phyloP scores from a whole-genome alignment of 1,140 invertebrate genomes.

The Sitophilus oryzae region DNA sequence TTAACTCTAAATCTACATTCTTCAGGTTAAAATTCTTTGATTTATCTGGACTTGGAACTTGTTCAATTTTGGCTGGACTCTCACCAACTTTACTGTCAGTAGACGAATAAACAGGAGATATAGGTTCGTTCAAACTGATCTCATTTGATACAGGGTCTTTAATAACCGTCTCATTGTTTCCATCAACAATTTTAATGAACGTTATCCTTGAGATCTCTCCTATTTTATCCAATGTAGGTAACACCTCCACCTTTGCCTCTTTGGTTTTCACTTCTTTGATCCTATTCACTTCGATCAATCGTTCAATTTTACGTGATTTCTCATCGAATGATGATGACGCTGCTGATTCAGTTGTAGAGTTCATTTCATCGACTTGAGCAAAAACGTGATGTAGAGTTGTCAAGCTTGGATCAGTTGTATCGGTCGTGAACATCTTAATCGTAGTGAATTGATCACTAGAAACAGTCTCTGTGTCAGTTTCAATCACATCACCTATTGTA shows the following conservation, averaged over 20 bases:
- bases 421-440: slow-evolving; percentile 9
- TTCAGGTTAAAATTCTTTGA: slow-evolving; percentile 17
- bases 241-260: slow-evolving; percentile 48
- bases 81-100: slow-evolving; percentile 4
- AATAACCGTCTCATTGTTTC: slow-evolving; percentile 28
- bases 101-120: slow-evolving; percentile 10
- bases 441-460: not conserved
- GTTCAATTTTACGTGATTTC: slow-evolving; percentile 43
- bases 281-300: slow-evolving; percentile 59
- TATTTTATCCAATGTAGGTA: slow-evolving; percentile 56
- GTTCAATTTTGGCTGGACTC: slow-evolving; percentile 19
- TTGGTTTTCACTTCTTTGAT: slow-evolving; percentile 59
- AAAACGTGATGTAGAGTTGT: slow-evolving; percentile 51
- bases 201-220: slow-evolving; percentile 60
- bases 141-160: slow-evolving; percentile 25
- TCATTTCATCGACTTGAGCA: slow-evolving; percentile 38
- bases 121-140: slow-evolving; percentile 5
- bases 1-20: slow-evolving; percentile 12
- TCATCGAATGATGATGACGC: slow-evolving; percentile 1
- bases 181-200: slow-evolving; percentile 56
- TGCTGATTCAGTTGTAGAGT: slow-evolving; percentile 19
- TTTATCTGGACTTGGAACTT: slow-evolving; percentile 6
- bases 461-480: not conserved
- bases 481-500: slow-evolving; percentile 2
- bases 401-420: slow-evolving; percentile 40